These are phyloP conservation scores for Athalia circularis DNA, from an alignment of 2,888 invertebrate genomes.

Conservation along the genomic window DNA sequence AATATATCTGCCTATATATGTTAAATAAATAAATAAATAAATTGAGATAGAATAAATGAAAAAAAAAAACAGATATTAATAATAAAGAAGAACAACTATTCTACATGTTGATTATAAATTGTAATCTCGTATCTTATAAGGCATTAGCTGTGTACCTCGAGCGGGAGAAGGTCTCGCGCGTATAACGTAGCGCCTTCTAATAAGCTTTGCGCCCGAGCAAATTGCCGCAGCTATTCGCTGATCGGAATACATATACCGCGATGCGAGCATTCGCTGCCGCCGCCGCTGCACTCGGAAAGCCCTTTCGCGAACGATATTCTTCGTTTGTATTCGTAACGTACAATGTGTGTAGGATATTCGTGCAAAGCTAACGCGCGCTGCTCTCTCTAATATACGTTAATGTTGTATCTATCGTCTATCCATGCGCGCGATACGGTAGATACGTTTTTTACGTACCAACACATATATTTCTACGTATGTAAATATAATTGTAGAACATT, in stretches of 20 bases:
- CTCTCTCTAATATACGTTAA: too few relatives aligned
- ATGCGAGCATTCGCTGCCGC: neutral
- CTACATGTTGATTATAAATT: constrained; percentile 31
- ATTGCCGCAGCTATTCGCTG: constrained; percentile 12
- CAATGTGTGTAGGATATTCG: too few relatives aligned
- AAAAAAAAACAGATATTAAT: neutral
- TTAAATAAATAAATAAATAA: constrained; percentile 22
- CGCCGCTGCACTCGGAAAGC: too few relatives aligned
- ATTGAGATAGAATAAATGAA: constrained; percentile 9
- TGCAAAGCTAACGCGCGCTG: too few relatives aligned
- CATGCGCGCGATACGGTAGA: neutral
- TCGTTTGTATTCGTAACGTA: too few relatives aligned
- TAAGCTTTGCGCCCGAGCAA: constrained; percentile 31
- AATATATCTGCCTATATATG: too few relatives aligned
- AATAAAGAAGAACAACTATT: neutral
- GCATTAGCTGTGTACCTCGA: neutral
- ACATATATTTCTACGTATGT: constrained; percentile 6
- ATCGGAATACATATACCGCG: constrained; percentile 28
- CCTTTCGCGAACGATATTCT: too few relatives aligned
- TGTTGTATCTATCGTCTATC: too few relatives aligned
- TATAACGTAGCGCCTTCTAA: constrained; percentile 40
- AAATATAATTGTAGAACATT: constrained; percentile 37
- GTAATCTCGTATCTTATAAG: constrained; percentile 39
- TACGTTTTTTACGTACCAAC: neutral
- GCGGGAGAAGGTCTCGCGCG: constrained; percentile 12